Evolutionary conservation across 2,888 invertebrate genomes (phyloP), one percentile per base, ranked within the genome.

Genomic region (Baccha elongata): DNA sequence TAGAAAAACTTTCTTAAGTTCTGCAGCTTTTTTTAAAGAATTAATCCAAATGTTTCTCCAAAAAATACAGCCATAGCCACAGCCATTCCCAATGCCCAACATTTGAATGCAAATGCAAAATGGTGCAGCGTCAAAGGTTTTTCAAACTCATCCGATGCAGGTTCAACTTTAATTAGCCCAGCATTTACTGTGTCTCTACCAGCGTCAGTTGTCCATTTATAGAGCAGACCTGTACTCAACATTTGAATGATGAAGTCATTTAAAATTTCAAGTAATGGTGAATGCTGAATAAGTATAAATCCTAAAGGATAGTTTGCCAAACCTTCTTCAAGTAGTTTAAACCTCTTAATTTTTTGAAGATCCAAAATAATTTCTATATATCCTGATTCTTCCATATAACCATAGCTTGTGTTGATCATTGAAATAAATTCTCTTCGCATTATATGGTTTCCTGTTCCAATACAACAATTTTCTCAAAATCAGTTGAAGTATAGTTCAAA

Each of bases 201-300:
- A 2, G 35, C 21, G 21, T 64, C 64, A 23, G 4, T 21, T 17
- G 19, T 32, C 64, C 64, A 64, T 37, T 64, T 64, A 0, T 13
- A 6, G 3, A 48, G 19, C 15, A 64, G 37, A 7, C 64, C 64
- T 3, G 64, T 48, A 21, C 35, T 37, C n/a, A 35, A 64, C 15
- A 4, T 32, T 32, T 64, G 23, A 48, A 64, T 50, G 0, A 64
- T 10, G 35, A 46, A 64, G 3, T 13, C n/a, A 17, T 48, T 64
- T 11, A 64, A 37, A 7, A 64, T 64, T 1, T 35, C 46, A 11
- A 11, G 4, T 1, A 11, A 46, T 19, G 46, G 46, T 46, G 46
- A 46, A 23, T 46, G 46, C 17, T 4, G 5, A 3, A 19, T 11
- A 3, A 46, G 23, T 3, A 21, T 11, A 46, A 46, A 46, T 23